Evolutionary conservation across 23 tunicate genomes (phyloP).

Genomic region (Oikopleura vanhoeffeni): DNA sequence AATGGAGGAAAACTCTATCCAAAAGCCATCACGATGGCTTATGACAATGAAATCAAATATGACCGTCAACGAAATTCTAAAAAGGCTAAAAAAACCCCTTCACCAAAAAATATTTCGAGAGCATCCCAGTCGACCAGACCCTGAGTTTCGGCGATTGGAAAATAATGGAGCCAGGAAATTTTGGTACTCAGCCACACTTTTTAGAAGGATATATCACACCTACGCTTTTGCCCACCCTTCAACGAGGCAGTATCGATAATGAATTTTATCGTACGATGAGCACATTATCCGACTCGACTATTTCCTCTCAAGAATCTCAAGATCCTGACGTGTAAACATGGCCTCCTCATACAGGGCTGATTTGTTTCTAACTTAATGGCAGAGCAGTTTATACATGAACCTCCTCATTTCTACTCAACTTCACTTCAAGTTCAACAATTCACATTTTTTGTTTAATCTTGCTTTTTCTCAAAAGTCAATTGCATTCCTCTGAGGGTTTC

Average conservation of each 20-base stretch:
- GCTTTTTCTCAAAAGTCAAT: background rate
- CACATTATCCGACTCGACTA: background rate
- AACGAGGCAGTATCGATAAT: background rate
- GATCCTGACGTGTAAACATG: background rate
- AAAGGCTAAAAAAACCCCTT: background rate
- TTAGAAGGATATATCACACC: background rate
- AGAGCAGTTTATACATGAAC: slow-evolving; percentile 2
- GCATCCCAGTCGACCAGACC: background rate
- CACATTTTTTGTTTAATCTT: background rate
- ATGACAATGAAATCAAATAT: background rate
- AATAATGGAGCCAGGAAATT: slow-evolving; percentile 6
- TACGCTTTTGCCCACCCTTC: background rate
- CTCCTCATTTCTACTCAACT: background rate
- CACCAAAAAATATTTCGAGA: background rate
- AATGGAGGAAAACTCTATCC: background rate
- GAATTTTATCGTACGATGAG: background rate
- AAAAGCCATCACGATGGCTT: background rate
- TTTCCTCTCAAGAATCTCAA: background rate
- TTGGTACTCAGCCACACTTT: slow-evolving; percentile 11
- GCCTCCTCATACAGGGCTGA: no score
- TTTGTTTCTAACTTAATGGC: no score
- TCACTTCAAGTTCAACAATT: background rate
- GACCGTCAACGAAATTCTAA: background rate
- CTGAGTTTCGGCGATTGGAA: slow-evolving; percentile 1
- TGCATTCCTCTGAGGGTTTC: background rate